Conservation (phyloP, 2,113 vertebrate species). For the Xiphophorus couchianus region DNA sequence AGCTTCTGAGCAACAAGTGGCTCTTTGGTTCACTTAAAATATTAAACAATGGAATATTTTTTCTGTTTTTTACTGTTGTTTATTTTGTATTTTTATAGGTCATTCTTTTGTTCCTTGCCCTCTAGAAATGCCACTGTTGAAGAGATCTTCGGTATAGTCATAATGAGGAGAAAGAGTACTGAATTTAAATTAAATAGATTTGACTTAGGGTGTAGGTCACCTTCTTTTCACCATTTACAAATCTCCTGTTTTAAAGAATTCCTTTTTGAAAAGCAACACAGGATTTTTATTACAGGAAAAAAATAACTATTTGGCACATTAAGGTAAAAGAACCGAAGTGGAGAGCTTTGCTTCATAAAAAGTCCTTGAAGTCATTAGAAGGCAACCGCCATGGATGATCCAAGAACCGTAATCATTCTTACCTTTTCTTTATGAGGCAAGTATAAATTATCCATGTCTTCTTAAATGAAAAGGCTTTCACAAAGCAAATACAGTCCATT, state of each 20-base stretch:
- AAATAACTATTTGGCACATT: too few relatives aligned
- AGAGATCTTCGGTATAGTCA: not conserved
- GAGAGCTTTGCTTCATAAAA: not conserved
- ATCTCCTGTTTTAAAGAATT: not conserved
- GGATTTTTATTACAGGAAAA: not conserved
- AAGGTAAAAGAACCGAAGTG: not conserved
- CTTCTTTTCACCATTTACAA: not conserved
- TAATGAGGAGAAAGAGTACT: not conserved
- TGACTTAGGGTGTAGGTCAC: not conserved
- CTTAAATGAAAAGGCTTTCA: not conserved
- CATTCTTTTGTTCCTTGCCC: too few relatives aligned
- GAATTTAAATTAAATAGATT: not conserved
- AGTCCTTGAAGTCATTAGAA: not conserved
- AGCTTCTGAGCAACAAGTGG: too few relatives aligned
- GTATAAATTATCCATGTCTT: not conserved
- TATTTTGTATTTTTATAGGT: too few relatives aligned
- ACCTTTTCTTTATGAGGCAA: not conserved
- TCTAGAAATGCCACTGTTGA: too few relatives aligned
- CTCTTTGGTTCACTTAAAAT: too few relatives aligned
- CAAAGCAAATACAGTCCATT: not conserved
- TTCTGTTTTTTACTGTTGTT: too few relatives aligned
- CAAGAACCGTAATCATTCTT: not conserved
- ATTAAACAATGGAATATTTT: too few relatives aligned
- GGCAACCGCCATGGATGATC: not conserved
- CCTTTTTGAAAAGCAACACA: not conserved